These are phyloP conservation scores for Catostylus mosaicus DNA, from an alignment of 30 jellyfish, hydroid and myxozoan species.

Conservation along the genomic window DNA sequence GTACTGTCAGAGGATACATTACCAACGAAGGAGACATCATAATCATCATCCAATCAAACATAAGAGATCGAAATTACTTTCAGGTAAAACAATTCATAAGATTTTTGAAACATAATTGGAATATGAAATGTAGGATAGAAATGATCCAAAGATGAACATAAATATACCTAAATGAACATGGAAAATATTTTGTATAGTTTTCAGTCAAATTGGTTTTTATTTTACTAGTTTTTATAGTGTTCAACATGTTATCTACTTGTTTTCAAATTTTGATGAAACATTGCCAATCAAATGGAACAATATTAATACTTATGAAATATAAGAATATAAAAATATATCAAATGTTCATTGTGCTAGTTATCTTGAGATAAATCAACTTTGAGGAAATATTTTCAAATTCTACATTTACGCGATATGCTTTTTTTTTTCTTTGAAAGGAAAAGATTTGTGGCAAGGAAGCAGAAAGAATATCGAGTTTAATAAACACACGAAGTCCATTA, in stretches of 20 bases:
- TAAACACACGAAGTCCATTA: constrained; percentile 75
- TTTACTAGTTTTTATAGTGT: neutral
- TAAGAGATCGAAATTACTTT: neutral
- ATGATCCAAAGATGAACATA: neutral
- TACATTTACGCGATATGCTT: neutral
- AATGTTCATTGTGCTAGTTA: neutral
- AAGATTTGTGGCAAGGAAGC: constrained; percentile 74
- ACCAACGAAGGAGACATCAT: constrained; percentile 79
- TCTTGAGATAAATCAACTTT: neutral
- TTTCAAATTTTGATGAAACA: neutral
- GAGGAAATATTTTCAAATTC: neutral
- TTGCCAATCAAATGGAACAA: neutral
- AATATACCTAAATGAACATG: too few relatives aligned
- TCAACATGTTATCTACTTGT: neutral
- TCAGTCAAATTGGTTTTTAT: neutral
- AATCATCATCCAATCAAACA: constrained; percentile 36
- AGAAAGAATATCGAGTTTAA: constrained; percentile 57
- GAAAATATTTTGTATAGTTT: neutral
- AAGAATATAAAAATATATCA: neutral
- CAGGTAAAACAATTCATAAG: constrained; percentile 26
- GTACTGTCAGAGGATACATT: constrained; percentile 74
- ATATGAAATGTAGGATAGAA: neutral
- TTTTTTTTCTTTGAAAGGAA: neutral
- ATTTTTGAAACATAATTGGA: neutral
- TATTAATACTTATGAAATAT: too few relatives aligned